A percentile compares a stretch with the other conserved stretches of the same genome.
These are phyloP conservation scores for Ia io DNA, from an alignment of 2,113 vertebrate genomes.

Conservation along the genomic window DNA sequence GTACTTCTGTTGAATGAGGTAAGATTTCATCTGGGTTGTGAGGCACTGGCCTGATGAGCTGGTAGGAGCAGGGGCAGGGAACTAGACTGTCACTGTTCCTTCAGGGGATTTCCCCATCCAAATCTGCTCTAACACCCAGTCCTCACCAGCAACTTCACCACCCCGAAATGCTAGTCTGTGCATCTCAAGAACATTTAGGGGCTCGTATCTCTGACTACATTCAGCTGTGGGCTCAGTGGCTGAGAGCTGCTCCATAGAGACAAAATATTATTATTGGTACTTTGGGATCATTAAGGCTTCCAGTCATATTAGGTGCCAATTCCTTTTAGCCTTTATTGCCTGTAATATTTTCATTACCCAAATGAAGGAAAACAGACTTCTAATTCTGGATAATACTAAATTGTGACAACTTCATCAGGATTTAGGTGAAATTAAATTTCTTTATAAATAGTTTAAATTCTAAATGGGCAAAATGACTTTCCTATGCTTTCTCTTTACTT, in stretches of 20 bases:
- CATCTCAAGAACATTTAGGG: background rate
- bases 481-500: background rate
- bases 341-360: background rate
- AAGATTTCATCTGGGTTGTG: background rate
- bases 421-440: background rate
- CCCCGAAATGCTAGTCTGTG: background rate
- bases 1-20: background rate
- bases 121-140: background rate
- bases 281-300: background rate
- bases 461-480: background rate
- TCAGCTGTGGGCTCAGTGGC: background rate
- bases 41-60: background rate
- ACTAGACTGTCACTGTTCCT: background rate
- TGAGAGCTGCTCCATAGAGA: background rate
- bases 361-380: background rate
- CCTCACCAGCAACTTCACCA: rapidly evolving
- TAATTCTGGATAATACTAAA: slow-evolving; percentile 28
- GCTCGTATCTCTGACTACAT: background rate
- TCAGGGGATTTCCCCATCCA: background rate
- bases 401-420: background rate
- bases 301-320: background rate
- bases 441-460: background rate
- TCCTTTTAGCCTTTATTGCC: background rate
- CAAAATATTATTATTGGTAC: background rate
- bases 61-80: background rate